Evolutionary conservation across 2,113 vertebrate species (phyloP), one percentile per base, ranked within the genome.

Genomic region (Atrichornis clamosus): DNA sequence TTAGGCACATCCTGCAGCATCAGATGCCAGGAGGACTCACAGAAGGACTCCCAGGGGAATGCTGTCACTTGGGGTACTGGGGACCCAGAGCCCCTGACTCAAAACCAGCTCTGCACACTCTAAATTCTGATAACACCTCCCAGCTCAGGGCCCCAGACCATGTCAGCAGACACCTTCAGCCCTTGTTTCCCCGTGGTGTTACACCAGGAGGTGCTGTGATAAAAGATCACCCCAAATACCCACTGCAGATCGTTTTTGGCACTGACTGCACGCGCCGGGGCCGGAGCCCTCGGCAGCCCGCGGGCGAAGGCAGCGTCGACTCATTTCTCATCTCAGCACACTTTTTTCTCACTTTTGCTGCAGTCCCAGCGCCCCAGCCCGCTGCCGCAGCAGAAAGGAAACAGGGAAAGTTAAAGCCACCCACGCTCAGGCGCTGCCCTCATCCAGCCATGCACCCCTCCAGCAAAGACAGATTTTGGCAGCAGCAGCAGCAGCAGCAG

Each of bases 321-420:
- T 96, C 97, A 97, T 97, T 97, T 97, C 97, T 96, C 73, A 1
- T 69, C 72, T 90, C 64, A 13, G 47, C 13, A 49, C 2, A 4
- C 78, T 76, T 63, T 58, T 91, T 82, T 97, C 92, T 96, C 96
- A 96, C 97, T 97, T 97, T 96, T 96, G 96, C 94, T 97, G 90
- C 94, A 93, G 77, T 75, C 87, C 20, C 85, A 79, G 86, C 1
- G 1, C 78, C 91, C 84, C 91, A 59, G 91, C 90, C 93, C 32
- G 2, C 94, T 75, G 91, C 83, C 20, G 1, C 85, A 23, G 89
- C 83, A 47, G 62, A 80, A 72, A 96, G 95, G 97, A 96, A 97
- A 77, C 72, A 97, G 96, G 95, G 97, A 97, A 97, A 97, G 97
- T 97, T 96, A 95, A 74, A 93, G 89, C 53, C 59, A 81, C 96